Evolutionary conservation across 2,888 invertebrate species (phyloP), one percentile per base, ranked within the genome.

Genomic region (Emmelina monodactyla): DNA sequence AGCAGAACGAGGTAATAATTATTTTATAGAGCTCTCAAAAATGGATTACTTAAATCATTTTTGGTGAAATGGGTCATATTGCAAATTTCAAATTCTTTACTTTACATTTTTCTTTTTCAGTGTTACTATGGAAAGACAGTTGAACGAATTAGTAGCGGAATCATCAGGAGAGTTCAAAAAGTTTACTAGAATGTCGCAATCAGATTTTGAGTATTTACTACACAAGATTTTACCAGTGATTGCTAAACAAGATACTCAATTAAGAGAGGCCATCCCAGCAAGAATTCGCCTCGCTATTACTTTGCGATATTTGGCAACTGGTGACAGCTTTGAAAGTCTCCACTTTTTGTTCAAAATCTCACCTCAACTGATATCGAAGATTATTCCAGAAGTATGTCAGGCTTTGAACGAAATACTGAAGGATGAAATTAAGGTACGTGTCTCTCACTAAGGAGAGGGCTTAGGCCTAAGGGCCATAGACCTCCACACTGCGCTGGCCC

Each of bases 261-360:
- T 29, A 1, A 16, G 40, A 32, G 11, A 22, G 19, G 28, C 40
- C 7, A 36, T 40, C n/a, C 40, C 37, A 15, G 35, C 33, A 2
- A 32, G 29, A 35, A 15, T 34, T 2, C 37, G 40, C 13, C 22
- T 40, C 9, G 37, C 37, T 14, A 31, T 38, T 16, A 38, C 38
- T 3, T 31, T 41, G 22, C 12, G 37, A 16, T 41, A 19, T 16
- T 31, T 41, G 12, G 40, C 40, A 3, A 32, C 40, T 22, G 40
- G 40, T 32, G 43, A 41, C 14, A 34, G 22, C 25, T 39, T 22
- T 15, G 7, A 22, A 32, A 39, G 38, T 16, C 36, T 40, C 9
- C 39, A 40, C 19, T 40, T 28, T 28, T 28, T 37, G n/a, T 43
- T 43, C 19, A 43, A 43, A 36, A 16, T 43, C 14, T 42, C 40